Evolutionary conservation across 2,888 invertebrate genomes (phyloP), one percentile per base, ranked within the genome.

Genomic region (Oxytorus armatus): DNA sequence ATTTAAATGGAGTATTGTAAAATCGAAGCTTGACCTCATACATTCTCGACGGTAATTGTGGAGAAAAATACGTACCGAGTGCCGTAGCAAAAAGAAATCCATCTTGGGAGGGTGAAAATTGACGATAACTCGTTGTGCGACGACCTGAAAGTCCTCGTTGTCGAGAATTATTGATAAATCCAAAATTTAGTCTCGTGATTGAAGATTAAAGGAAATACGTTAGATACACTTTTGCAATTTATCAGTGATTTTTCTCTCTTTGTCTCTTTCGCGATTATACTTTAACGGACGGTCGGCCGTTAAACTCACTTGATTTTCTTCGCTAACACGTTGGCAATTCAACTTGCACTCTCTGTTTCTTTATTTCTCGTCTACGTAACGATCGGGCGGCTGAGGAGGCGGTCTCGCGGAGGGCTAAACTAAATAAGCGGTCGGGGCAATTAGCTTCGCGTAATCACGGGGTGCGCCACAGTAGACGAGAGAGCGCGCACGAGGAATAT

Each of bases 341-440:
- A 57, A 7, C 16, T 33, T 33, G 42, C 11, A 68, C 53, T 14
- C 23, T 55, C 21, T 36, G 16, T 23, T 36, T n/a, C 21, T 49
- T 36, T 44, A 21, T 16, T 16, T 16, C 59, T 49, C 44, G 63
- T 63, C 25, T n/a, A 25, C 66, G 53, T 70, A n/a, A n/a, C n/a
- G n/a, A n/a, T n/a, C 36, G 14, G 42, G 51, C 49, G 29, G 57
- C 53, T 39, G 63, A 79, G 74, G 61, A 66, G 73, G 70, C 77
- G 76, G 59, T 72, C 61, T 76, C 66, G 80, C 72, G 51, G n/a
- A 69, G 70, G 80, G 66, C 79, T 83, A 83, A 81, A 78, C 84
- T 84, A 84, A 85, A 85, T 85, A 84, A 85, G 82, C 82, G 82
- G 68, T 69, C 59, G 70, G 78, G n/a, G 84, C 84, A 85, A 85